Percentiles rank a stretch among this genome's conserved stretches.
These are phyloP conservation scores for Artemia franciscana DNA, from an alignment of 1,140 invertebrate genomes.

Conservation along the genomic window DNA sequence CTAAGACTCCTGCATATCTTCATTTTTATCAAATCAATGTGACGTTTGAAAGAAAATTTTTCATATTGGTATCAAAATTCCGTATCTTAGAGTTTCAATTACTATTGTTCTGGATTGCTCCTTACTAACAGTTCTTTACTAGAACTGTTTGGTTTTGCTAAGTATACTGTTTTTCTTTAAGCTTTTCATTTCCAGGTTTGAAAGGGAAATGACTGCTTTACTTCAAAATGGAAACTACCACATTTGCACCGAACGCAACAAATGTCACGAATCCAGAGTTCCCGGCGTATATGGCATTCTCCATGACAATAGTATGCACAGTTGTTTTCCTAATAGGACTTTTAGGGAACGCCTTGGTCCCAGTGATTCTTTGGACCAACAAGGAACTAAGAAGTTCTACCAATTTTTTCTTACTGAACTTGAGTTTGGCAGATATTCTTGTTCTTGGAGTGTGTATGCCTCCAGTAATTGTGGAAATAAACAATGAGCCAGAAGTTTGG, in stretches of 20 bases:
- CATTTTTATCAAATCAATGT: too few relatives aligned
- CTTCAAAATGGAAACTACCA: neutral
- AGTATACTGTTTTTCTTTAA: too few relatives aligned
- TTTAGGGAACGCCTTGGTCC: constrained; percentile 68
- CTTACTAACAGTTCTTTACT: too few relatives aligned
- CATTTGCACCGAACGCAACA: neutral
- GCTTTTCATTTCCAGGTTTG: too few relatives aligned
- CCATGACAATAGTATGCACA: constrained; percentile 53
- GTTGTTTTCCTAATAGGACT: constrained; percentile 62
- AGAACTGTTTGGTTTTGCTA: too few relatives aligned
- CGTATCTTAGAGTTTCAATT: too few relatives aligned
- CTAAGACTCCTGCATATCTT: too few relatives aligned
- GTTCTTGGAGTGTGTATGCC: constrained; percentile 72
- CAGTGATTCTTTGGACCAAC: constrained; percentile 65
- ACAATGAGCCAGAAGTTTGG: constrained; percentile 67
- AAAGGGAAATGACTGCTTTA: too few relatives aligned
- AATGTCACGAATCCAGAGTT: constrained; percentile 18
- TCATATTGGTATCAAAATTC: too few relatives aligned
- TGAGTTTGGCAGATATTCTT: constrained; percentile 74
- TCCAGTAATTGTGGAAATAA: constrained; percentile 67
- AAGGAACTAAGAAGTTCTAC: constrained; percentile 83
- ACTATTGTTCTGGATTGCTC: too few relatives aligned
- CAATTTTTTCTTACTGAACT: constrained; percentile 77
- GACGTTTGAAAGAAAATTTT: too few relatives aligned
- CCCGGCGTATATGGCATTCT: constrained; percentile 55